Evolutionary conservation across 2,888 invertebrate genomes (phyloP), one percentile per base, ranked within the genome.

Genomic region (Notocelia uddmanniana): DNA sequence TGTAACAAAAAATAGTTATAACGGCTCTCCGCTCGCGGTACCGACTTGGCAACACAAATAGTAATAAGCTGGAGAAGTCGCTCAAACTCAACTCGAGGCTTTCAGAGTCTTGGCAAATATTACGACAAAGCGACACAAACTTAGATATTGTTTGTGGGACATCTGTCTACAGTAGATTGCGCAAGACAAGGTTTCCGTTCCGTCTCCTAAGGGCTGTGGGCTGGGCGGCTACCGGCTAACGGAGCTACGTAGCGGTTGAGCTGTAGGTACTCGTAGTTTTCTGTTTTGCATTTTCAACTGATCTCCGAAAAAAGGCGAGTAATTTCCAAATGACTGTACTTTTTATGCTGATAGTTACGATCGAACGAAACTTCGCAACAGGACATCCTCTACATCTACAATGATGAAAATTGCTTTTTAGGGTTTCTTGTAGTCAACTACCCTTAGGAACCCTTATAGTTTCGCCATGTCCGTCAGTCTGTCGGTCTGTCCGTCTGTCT

Each of bases 71-170:
- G 70, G 71, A 67, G 64, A 62, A 68, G 69, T 64, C 63, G 69
- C 72, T 74, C 67, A 74, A 69, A 69, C 74, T 62, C 73, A 73
- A 69, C 72, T 74, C 66, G 74, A 68, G 71, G 76, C 67, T 85
- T 86, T 85, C 81, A 81, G 85, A 85, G 83, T 83, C 88, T 86
- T 81, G 84, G 86, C 87, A 88, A 90, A 90, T 89, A 90, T 88
- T 83, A 88, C 86, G 81, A 87, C 87, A 89, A 88, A 87, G 90
- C 86, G 88, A 87, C 87, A 83, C 81, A 83, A 90, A 89, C 87
- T 89, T 89, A 79, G 86, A 89, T 90, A 89, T 89, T 89, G 86
- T 89, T 88, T 87, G 87, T 85, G 81, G 86, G 88, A 85, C 84
- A 85, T 86, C 86, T 85, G 83, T 84, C 85, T 81, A 81, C 79